These are phyloP conservation scores for Decapterus maruadsi DNA, from an alignment of 2,797 vertebrate genomes.

Conservation along the genomic window DNA sequence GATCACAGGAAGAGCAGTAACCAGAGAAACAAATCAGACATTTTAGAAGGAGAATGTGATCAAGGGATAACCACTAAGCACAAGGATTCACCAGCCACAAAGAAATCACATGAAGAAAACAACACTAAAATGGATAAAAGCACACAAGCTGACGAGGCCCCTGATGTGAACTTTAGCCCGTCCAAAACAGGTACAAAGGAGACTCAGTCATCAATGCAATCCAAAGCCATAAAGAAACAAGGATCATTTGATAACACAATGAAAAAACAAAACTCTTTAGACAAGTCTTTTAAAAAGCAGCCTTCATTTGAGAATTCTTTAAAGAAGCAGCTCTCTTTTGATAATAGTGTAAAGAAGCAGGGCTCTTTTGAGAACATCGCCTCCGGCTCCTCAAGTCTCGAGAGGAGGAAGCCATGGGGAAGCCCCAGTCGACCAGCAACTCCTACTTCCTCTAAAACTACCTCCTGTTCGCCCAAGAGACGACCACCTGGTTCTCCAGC, in stretches of 20 bases:
- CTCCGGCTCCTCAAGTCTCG: slow-evolving; percentile 76
- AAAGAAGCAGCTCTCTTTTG: slow-evolving; percentile 82
- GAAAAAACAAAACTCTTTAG: slow-evolving; percentile 80
- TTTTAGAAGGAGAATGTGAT: slow-evolving; percentile 32
- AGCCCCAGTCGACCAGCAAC: slow-evolving; percentile 78
- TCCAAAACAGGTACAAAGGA: slow-evolving; percentile 63
- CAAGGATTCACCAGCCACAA: slow-evolving; percentile 27
- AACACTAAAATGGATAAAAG: slow-evolving; percentile 75
- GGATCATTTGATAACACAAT: slow-evolving; percentile 76
- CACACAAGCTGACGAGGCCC: slow-evolving; percentile 74
- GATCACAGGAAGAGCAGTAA: slow-evolving; percentile 61
- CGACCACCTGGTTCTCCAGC: slow-evolving; percentile 77
- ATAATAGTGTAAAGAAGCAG: slow-evolving; percentile 78
- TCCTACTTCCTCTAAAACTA: slow-evolving; percentile 70
- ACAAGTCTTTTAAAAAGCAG: slow-evolving; percentile 80
- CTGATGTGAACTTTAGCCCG: slow-evolving; percentile 53
- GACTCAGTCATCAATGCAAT: slow-evolving; percentile 53
- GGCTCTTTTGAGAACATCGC: slow-evolving; percentile 74
- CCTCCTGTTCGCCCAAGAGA: slow-evolving; percentile 80
- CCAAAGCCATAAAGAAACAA: slow-evolving; percentile 78
- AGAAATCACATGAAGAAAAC: slow-evolving; percentile 51
- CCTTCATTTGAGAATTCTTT: slow-evolving; percentile 77
- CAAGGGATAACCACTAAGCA: slow-evolving; percentile 35
- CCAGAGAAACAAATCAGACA: slow-evolving; percentile 44
- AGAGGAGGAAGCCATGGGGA: slow-evolving; percentile 85